Conservation (phyloP, 2,797 vertebrate species). For the Scolopax rusticola region DNA sequence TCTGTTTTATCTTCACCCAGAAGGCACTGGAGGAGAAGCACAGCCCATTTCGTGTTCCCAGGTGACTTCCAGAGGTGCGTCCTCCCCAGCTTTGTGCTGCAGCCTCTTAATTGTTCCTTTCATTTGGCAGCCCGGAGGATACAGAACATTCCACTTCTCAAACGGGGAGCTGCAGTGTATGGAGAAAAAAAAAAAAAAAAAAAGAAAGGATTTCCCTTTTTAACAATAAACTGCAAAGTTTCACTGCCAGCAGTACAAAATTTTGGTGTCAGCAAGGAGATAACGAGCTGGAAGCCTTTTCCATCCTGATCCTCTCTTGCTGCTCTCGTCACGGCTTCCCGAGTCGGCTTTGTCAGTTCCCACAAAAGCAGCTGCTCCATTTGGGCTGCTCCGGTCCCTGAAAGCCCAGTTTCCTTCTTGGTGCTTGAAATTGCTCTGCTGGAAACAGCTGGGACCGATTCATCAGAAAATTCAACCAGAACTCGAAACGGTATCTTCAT, state of each 20-base stretch:
- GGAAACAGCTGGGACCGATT: constrained; percentile 56
- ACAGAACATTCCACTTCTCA: constrained; percentile 18
- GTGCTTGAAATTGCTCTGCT: constrained; percentile 20
- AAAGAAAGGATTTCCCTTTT: not conserved
- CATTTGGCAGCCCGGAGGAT: not conserved
- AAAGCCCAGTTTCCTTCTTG: constrained; percentile 9
- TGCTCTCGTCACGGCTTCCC: not conserved
- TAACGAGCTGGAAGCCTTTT: not conserved
- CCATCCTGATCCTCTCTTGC: not conserved
- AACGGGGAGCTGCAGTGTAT: not conserved
- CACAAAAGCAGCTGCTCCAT: not conserved
- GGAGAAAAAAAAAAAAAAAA: not conserved
- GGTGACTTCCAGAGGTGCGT: not conserved
- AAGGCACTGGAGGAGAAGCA: fast-evolving
- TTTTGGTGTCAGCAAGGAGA: not conserved
- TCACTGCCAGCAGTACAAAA: not conserved
- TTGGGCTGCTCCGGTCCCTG: constrained; percentile 20
- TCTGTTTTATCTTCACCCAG: fast-evolving
- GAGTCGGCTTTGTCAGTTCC: not conserved
- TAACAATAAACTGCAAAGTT: not conserved
- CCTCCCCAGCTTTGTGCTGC: not conserved
- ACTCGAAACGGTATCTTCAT: not conserved
- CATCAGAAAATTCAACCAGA: not conserved
- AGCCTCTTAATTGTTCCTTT: not conserved
- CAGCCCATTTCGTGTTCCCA: fast-evolving